Percentiles rank a stretch among this genome's conserved stretches.
These are phyloP conservation scores for Drosophila cracens DNA, from an alignment of 2,888 invertebrate genomes.

Conservation along the genomic window DNA sequence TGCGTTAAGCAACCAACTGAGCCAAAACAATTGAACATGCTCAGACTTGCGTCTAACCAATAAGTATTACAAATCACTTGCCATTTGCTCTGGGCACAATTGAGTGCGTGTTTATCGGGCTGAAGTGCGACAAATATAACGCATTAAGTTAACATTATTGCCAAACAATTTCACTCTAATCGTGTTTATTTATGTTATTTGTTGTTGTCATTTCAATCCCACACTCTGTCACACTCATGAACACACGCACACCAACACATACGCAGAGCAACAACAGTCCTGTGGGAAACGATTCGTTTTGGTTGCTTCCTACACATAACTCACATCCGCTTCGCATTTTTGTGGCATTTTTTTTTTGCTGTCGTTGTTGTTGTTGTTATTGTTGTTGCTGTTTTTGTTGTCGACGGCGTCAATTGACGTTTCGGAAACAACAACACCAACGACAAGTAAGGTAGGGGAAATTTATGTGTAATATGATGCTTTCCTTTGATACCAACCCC, in stretches of 20 bases:
- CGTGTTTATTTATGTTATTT: slow-evolving; percentile 58
- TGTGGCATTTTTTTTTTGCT: slow-evolving; percentile 41
- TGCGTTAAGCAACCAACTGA: background rate
- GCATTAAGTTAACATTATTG: slow-evolving; percentile 64
- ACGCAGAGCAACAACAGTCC: background rate
- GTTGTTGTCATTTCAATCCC: slow-evolving; percentile 41
- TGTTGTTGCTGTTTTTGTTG: slow-evolving; percentile 19
- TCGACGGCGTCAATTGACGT: slow-evolving; percentile 32
- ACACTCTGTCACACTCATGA: slow-evolving; percentile 7
- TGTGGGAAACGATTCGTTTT: slow-evolving; percentile 53
- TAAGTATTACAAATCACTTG: slow-evolving; percentile 53
- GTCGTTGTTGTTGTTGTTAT: background rate
- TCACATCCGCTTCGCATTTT: slow-evolving; percentile 67
- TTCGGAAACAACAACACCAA: slow-evolving; percentile 25
- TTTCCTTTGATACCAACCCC: slow-evolving; percentile 18
- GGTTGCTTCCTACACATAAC: slow-evolving; percentile 64
- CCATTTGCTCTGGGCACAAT: slow-evolving; percentile 36
- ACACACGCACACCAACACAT: slow-evolving; percentile 3
- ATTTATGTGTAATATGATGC: slow-evolving; percentile 56
- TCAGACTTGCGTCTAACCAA: slow-evolving; percentile 40
- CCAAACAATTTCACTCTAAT: slow-evolving; percentile 67
- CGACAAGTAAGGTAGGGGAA: slow-evolving; percentile 12
- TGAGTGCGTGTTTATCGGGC: slow-evolving; percentile 53
- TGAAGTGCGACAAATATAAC: slow-evolving; percentile 51
- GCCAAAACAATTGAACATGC: slow-evolving; percentile 30